Conservation (phyloP, 2,888 invertebrate species). For the Brassicogethes aeneus region DNA sequence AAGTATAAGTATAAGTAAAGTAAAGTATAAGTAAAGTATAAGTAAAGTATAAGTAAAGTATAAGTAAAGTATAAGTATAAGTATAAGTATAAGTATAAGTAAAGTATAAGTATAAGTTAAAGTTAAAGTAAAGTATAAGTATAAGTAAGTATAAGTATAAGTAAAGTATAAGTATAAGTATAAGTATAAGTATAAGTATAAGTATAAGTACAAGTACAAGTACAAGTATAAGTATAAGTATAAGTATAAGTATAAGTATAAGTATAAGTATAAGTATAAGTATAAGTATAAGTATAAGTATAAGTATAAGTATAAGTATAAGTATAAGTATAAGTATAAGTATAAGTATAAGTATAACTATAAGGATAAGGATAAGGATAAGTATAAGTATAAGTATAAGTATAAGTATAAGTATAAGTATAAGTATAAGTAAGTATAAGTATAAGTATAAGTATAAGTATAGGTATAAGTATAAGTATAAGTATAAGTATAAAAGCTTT, state of each 20-base stretch:
- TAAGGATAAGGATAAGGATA: neutral
- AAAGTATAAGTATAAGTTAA: too few relatives aligned
- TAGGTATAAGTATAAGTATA: neutral
- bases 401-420: conserved; percentile 1
- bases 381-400: conserved; percentile 1
- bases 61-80: too few relatives aligned
- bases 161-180: neutral
- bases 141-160: neutral
- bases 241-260: conserved; percentile 1
- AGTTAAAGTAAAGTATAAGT: too few relatives aligned
- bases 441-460: conserved; percentile 1
- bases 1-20: too few relatives aligned
- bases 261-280: conserved; percentile 1
- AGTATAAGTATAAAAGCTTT: too few relatives aligned
- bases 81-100: too few relatives aligned
- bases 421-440: conserved; percentile 1
- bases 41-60: too few relatives aligned
- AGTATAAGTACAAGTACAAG: neutral
- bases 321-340: conserved; percentile 1
- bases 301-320: conserved; percentile 1
- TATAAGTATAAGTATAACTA: neutral
- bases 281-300: conserved; percentile 1
- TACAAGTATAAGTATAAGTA: neutral
- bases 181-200: neutral
- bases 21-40: too few relatives aligned